Evolutionary conservation across 2,797 vertebrate genomes (phyloP), one percentile per base, ranked within the genome.

Genomic region (Cygnus olor): DNA sequence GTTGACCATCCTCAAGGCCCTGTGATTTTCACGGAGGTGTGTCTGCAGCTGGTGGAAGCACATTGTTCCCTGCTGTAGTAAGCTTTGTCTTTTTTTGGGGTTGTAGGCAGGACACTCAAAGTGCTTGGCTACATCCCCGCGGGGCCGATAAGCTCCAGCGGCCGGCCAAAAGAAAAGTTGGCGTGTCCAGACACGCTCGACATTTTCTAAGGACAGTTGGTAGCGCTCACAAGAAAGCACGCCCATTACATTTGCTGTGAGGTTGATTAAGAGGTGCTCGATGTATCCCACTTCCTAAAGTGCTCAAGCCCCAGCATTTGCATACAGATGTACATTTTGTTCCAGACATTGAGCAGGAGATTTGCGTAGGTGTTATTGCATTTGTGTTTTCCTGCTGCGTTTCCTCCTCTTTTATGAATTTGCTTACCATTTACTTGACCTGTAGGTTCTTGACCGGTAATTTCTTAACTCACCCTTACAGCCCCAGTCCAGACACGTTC

Each of bases 271-370:
- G 80, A 80, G 76, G 38, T 47, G 22, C 65, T 68, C 69, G 18
- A 36, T 4, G 0, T 64, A 5, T 22, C 22, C 10, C 54, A 42
- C 84, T 95, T 96, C 87, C 80, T 85, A 15, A 90, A 93, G 56
- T 68, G 77, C 84, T 90, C 83, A 57, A 56, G 54, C 44, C 68
- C 70, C 69, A 81, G 20, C 34, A 64, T 94, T 95, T 94, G 82
- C 93, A 89, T 93, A 82, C 79, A 94, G 88, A 94, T 70, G 76
- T 69, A 69, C 54, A 18, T 88, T 94, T 80, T 74, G 77, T 85
- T 91, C 89, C 53, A 70, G 69, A 73, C 79, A 34, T 5, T 30
- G 21, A 81, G 60, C 77, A 65, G 54, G 47, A 89, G 36, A 85
- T 72, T 57, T 69, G 70, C 61, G 42, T 25, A 61, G 49, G 70